These are phyloP conservation scores for Tachina grossa DNA, from an alignment of 2,888 invertebrate genomes.

Conservation along the genomic window DNA sequence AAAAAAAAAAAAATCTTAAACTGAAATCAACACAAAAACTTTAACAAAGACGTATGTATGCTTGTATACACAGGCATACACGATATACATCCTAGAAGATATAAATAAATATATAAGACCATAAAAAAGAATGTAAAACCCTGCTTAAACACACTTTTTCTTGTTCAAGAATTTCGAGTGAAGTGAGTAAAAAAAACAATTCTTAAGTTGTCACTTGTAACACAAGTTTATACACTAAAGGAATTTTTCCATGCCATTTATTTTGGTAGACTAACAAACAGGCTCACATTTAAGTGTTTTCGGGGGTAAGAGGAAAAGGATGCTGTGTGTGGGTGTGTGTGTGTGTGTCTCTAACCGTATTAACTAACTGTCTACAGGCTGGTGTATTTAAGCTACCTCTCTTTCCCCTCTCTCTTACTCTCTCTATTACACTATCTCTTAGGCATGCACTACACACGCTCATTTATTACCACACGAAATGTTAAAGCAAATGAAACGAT, in stretches of 20 bases:
- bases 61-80: too few relatives aligned
- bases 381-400: neutral
- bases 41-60: slow-evolving; percentile 38
- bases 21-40: slow-evolving; percentile 53
- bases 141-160: slow-evolving; percentile 17
- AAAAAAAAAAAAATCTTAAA: slow-evolving; percentile 25
- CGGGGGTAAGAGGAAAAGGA: slow-evolving; percentile 7
- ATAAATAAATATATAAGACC: slow-evolving; percentile 9
- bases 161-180: slow-evolving; percentile 39
- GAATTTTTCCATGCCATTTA: slow-evolving; percentile 66
- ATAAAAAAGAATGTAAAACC: slow-evolving; percentile 41
- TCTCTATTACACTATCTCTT: too few relatives aligned
- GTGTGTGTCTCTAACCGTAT: neutral
- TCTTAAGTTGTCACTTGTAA: slow-evolving; percentile 69
- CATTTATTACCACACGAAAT: neutral
- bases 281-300: neutral
- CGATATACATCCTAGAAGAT: neutral
- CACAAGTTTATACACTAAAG: slow-evolving; percentile 65
- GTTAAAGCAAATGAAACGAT: slow-evolving; percentile 10
- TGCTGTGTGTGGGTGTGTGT: neutral
- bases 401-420: neutral
- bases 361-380: slow-evolving; percentile 46
- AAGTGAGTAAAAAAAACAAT: slow-evolving; percentile 11
- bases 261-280: slow-evolving; percentile 48
- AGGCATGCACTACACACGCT: too few relatives aligned